A percentile compares a stretch with the other conserved stretches of the same genome.
Conservation (phyloP, 2,113 vertebrate species). For the Perca flavescens region DNA sequence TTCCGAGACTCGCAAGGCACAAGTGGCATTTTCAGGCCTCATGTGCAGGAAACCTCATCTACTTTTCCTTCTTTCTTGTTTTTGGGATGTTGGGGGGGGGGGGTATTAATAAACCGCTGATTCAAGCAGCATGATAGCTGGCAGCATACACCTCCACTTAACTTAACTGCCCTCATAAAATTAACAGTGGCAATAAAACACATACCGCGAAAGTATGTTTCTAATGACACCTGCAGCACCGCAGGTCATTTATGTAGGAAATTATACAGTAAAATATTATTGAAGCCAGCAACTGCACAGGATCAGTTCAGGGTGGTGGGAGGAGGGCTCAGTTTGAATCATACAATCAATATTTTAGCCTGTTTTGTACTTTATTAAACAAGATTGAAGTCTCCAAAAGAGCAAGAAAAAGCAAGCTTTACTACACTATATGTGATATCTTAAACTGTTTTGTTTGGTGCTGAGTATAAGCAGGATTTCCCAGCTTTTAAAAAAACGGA, state of each 20-base stretch:
- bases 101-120: constrained; percentile 70
- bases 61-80: constrained; percentile 9
- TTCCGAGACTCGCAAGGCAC: constrained; percentile 10
- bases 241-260: constrained; percentile 76
- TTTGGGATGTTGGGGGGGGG: not conserved
- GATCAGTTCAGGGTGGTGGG: constrained; percentile 10
- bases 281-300: constrained; percentile 57
- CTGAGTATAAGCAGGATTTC: not conserved
- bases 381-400: not conserved
- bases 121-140: constrained; percentile 75
- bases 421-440: not conserved
- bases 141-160: constrained; percentile 79
- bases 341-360: not conserved
- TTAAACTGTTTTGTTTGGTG: not conserved
- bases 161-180: constrained; percentile 82
- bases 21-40: constrained; percentile 10
- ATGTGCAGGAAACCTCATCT: constrained; percentile 18
- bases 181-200: constrained; percentile 83
- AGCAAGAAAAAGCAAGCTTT: not conserved
- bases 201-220: constrained; percentile 82
- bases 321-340: not conserved
- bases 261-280: constrained; percentile 83
- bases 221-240: constrained; percentile 82
- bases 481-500: not conserved
- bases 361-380: not conserved